Percentiles rank a stretch among this genome's conserved stretches.
Evolutionary conservation across 2,113 vertebrate species (phyloP).

Genomic region (Muntiacus reevesi): DNA sequence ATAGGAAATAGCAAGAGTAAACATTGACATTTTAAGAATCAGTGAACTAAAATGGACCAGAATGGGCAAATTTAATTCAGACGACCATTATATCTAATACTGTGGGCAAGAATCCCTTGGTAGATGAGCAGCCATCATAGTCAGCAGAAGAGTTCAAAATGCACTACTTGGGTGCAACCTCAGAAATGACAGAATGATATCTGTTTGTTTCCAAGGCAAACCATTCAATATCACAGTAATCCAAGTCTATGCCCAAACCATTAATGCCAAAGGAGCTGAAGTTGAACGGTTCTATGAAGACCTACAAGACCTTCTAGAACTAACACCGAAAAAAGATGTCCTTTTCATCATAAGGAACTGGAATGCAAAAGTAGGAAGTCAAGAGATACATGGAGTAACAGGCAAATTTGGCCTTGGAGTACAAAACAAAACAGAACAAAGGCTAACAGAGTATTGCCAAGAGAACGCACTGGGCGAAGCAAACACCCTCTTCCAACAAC

Average conservation of each 20-base stretch:
- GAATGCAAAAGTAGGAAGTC: background rate
- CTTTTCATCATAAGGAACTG: background rate
- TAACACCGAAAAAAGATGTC: background rate
- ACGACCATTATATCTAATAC: background rate
- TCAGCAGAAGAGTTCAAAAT: background rate
- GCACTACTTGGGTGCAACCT: background rate
- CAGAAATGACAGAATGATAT: background rate
- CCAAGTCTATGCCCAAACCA: background rate
- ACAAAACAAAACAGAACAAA: background rate
- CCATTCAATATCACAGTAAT: background rate
- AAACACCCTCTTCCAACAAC: background rate
- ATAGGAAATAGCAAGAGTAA: background rate
- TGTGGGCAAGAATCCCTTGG: background rate
- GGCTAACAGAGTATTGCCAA: background rate
- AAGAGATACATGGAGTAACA: background rate
- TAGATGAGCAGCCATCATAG: background rate
- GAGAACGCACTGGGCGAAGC: background rate
- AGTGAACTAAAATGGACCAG: background rate
- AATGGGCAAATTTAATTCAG: background rate
- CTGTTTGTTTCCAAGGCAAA: background rate
- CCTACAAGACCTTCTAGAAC: background rate
- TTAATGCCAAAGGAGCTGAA: accelerated
- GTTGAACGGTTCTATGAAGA: background rate
- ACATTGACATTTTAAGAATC: background rate
- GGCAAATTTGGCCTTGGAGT: background rate